Conservation (phyloP, 2,113 vertebrate genomes). For the Varanus komodoensis region DNA sequence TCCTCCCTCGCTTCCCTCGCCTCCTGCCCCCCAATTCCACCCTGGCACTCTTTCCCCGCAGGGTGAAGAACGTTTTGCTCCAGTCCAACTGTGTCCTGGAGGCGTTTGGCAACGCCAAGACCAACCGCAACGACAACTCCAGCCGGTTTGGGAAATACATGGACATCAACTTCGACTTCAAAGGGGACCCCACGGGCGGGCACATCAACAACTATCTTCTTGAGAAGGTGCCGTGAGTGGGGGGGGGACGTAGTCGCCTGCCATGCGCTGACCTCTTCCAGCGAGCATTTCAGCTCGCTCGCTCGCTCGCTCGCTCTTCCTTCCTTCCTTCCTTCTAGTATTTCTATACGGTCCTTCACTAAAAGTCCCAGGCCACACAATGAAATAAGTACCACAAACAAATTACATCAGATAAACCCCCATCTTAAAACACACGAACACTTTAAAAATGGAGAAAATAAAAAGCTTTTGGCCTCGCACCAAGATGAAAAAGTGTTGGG, state of each 20-base stretch:
- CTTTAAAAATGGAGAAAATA: too few relatives aligned
- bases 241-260: not conserved
- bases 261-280: not conserved
- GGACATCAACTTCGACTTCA: constrained; percentile 98
- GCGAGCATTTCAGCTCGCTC: not conserved
- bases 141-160: constrained; percentile 97
- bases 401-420: too few relatives aligned
- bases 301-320: too few relatives aligned
- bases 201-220: constrained; percentile 97
- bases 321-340: too few relatives aligned
- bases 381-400: too few relatives aligned
- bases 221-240: constrained; percentile 85
- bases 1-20: too few relatives aligned
- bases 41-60: constrained; percentile 38
- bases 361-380: too few relatives aligned
- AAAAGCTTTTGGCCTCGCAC: too few relatives aligned
- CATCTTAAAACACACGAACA: too few relatives aligned
- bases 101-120: constrained; percentile 94
- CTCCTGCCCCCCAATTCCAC: rapidly evolving
- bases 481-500: too few relatives aligned
- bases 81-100: constrained; percentile 95
- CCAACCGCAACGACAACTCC: constrained; percentile 96
- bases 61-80: constrained; percentile 92
- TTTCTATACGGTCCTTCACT: too few relatives aligned
- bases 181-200: constrained; percentile 91